phyloP scores from a whole-genome alignment of 2,113 vertebrate species.

The Albula glossodonta region DNA sequence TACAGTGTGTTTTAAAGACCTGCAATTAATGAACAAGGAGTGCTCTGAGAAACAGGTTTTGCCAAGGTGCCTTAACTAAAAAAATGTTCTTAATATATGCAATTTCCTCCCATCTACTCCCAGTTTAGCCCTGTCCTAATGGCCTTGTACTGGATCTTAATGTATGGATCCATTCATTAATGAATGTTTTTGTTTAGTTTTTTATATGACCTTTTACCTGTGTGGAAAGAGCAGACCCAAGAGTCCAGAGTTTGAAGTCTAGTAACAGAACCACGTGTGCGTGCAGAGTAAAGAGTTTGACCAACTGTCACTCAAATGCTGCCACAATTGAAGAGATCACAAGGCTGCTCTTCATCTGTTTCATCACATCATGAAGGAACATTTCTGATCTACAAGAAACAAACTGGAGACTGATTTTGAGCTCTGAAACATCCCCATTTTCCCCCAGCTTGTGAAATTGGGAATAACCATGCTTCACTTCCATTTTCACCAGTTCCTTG shows the following conservation, averaged over 20 bases:
- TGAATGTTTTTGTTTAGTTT: background rate
- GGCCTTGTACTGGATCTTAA: background rate
- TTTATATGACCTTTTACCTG: background rate
- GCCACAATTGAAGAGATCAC: background rate
- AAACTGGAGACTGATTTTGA: background rate
- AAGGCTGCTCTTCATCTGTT: background rate
- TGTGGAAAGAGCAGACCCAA: background rate
- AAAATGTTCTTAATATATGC: background rate
- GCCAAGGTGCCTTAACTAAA: background rate
- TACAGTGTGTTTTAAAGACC: background rate
- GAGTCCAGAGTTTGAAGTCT: background rate
- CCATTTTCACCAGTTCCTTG: background rate
- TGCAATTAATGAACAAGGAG: slow-evolving; percentile 8
- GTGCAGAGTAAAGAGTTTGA: background rate
- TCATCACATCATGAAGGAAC: background rate
- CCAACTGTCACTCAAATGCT: background rate
- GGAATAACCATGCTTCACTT: background rate
- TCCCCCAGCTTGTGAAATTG: background rate
- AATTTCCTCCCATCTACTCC: background rate
- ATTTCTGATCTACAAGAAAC: background rate
- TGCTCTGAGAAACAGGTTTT: slow-evolving; percentile 4
- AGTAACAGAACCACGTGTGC: background rate
- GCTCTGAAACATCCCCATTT: background rate
- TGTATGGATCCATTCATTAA: background rate
- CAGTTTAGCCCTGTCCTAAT: background rate